These are phyloP conservation scores for Limonius californicus DNA, from an alignment of 1,140 invertebrate genomes.

Conservation along the genomic window DNA sequence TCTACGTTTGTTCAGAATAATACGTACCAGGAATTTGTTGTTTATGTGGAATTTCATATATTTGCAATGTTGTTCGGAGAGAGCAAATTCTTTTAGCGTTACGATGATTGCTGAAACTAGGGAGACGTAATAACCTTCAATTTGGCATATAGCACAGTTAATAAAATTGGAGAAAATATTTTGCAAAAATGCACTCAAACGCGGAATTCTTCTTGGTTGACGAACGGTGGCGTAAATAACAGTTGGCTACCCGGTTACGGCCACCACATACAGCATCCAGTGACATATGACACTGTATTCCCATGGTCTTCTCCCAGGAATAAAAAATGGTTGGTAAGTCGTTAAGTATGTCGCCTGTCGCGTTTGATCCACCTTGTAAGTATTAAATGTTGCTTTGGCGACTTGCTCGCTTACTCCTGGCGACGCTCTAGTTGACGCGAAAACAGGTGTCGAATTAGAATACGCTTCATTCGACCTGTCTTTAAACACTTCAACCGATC, in stretches of 20 bases:
- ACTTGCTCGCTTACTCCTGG: slow-evolving; percentile 22
- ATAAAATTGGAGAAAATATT: too few species aligned
- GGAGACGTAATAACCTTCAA: too few species aligned
- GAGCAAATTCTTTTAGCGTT: too few species aligned
- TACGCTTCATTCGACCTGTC: slow-evolving; percentile 21
- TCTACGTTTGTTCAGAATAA: too few species aligned
- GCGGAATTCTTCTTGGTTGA: slow-evolving; percentile 4
- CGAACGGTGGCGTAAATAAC: slow-evolving; percentile 19
- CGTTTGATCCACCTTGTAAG: slow-evolving; percentile 18
- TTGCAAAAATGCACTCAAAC: too few species aligned
- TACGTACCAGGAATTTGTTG: too few species aligned
- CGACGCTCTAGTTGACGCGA: slow-evolving; percentile 20
- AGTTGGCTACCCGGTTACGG: slow-evolving; percentile 18
- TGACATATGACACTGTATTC: slow-evolving; percentile 24
- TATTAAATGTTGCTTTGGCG: slow-evolving; percentile 21
- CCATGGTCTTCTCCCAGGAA: slow-evolving; percentile 17
- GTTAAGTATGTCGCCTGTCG: slow-evolving; percentile 24
- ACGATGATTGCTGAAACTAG: too few species aligned
- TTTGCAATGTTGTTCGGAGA: too few species aligned
- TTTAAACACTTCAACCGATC: background rate
- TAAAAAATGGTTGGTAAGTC: slow-evolving; percentile 23
- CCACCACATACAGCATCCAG: slow-evolving; percentile 2
- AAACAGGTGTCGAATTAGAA: slow-evolving; percentile 24
- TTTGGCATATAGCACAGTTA: too few species aligned
- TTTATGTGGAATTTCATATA: too few species aligned